Evolutionary conservation across 2,797 vertebrate species (phyloP).

Genomic region (Champsocephalus gunnari): DNA sequence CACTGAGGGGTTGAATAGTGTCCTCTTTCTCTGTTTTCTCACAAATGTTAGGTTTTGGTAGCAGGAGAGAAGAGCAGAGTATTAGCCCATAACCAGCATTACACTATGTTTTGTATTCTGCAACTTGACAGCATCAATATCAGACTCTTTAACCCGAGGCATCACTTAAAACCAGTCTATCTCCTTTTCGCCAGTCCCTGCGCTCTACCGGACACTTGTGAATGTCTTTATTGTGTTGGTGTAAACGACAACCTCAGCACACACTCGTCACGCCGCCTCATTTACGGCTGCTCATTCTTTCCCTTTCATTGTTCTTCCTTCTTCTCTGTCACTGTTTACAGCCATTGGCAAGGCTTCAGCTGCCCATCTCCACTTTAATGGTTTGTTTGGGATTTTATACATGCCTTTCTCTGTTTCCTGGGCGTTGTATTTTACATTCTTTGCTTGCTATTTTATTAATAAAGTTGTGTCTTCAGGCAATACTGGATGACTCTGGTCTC

Average conservation of each 20-base stretch:
- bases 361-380: slow-evolving; percentile 30
- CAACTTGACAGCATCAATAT: slow-evolving; percentile 27
- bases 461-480: slow-evolving; percentile 77
- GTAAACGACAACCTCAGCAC: slow-evolving; percentile 45
- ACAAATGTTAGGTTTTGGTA: slow-evolving; percentile 24
- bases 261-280: slow-evolving; percentile 34
- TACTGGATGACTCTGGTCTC: slow-evolving; percentile 14
- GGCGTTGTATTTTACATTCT: slow-evolving; percentile 67
- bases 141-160: slow-evolving; percentile 10
- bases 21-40: not conserved
- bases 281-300: slow-evolving; percentile 32
- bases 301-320: slow-evolving; percentile 31
- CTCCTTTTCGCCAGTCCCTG: slow-evolving; percentile 22
- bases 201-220: slow-evolving; percentile 62
- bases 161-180: slow-evolving; percentile 9
- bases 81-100: slow-evolving; percentile 56
- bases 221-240: slow-evolving; percentile 74
- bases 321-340: slow-evolving; percentile 60
- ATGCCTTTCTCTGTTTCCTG: slow-evolving; percentile 49
- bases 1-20: slow-evolving; percentile 7
- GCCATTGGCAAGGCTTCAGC: slow-evolving; percentile 47
- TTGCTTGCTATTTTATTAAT: slow-evolving; percentile 81
- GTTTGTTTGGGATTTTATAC: slow-evolving; percentile 64
- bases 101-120: slow-evolving; percentile 30
- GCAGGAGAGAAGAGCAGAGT: slow-evolving; percentile 19